Evolutionary conservation across 2,797 vertebrate genomes (phyloP).

Genomic region (Babyrousa celebensis): DNA sequence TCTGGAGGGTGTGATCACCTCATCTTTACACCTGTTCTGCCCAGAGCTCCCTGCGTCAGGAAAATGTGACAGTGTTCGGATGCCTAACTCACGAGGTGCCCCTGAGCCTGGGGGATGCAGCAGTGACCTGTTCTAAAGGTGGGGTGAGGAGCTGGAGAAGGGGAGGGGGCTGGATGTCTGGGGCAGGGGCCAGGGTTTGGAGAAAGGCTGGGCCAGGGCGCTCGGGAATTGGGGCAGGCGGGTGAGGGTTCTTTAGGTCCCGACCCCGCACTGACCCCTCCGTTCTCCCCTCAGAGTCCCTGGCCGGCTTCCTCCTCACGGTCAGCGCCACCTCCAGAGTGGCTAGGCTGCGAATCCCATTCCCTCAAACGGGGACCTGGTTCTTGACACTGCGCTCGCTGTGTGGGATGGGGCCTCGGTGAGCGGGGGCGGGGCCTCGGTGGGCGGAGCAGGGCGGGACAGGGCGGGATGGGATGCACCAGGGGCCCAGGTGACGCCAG

Average conservation of each 20-base stretch:
- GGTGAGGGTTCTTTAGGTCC: background rate
- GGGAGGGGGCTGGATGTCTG: background rate
- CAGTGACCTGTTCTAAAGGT: conserved; percentile 97
- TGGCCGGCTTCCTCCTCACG: conserved; percentile 95
- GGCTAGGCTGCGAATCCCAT: conserved; percentile 96
- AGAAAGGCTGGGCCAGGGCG: background rate
- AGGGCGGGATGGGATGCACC: fast-evolving
- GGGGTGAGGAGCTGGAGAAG: conserved; percentile 3
- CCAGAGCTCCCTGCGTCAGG: conserved; percentile 94
- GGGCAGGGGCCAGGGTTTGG: background rate
- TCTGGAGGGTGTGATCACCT: background rate
- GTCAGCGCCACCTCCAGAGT: conserved; percentile 94
- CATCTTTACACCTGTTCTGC: conserved; percentile 36
- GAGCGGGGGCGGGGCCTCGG: conserved; percentile 79
- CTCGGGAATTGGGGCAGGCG: background rate
- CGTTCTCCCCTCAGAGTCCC: conserved; percentile 91
- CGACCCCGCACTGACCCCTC: background rate
- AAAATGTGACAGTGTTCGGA: conserved; percentile 97
- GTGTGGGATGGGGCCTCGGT: conserved; percentile 95
- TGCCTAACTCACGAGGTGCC: conserved; percentile 98
- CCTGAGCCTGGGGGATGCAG: conserved; percentile 93
- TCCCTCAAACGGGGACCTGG: conserved; percentile 98
- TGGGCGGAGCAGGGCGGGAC: fast-evolving
- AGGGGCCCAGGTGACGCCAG: background rate
- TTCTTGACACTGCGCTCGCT: conserved; percentile 97